phyloP scores from a whole-genome alignment of 2,888 invertebrate genomes.

The Rhynchonema sp. region DNA sequence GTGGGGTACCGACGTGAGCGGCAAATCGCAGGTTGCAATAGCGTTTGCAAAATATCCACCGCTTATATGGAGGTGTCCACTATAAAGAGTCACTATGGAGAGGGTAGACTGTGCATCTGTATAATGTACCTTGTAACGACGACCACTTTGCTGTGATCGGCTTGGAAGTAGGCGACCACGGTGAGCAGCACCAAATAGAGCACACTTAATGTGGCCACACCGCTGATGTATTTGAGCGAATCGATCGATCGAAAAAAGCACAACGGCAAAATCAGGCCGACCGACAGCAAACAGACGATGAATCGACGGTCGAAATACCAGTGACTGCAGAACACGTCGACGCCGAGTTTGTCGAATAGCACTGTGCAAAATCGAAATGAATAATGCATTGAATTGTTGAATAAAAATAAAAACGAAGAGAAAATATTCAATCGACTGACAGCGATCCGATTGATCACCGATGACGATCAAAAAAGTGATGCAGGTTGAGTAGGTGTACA shows the following conservation, averaged over 20 bases:
- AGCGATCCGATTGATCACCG: constrained; percentile 43
- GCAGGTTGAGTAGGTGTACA: constrained; percentile 44
- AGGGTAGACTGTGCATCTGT: too few relatives aligned
- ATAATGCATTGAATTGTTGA: too few relatives aligned
- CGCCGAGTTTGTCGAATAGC: constrained; percentile 33
- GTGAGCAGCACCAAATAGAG: constrained; percentile 40
- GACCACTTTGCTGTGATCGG: background rate
- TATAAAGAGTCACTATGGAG: too few relatives aligned
- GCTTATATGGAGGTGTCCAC: too few relatives aligned
- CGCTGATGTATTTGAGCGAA: constrained; percentile 41
- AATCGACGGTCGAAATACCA: constrained; percentile 40
- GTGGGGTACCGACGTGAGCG: too few relatives aligned
- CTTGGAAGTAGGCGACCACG: constrained; percentile 29
- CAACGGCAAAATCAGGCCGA: constrained; percentile 39
- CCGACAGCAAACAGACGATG: constrained; percentile 34
- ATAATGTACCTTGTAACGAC: background rate
- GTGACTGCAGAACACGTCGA: constrained; percentile 36
- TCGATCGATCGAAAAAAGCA: constrained; percentile 43
- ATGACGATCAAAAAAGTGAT: constrained; percentile 44
- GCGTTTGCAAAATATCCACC: too few relatives aligned
- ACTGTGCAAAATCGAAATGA: too few relatives aligned
- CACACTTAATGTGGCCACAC: constrained; percentile 40
- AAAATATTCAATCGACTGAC: too few relatives aligned
- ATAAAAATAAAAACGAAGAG: too few relatives aligned
- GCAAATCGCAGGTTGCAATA: too few relatives aligned